A percentile compares a stretch with the other conserved stretches of the same genome.
phyloP scores from a whole-genome alignment of 2,888 invertebrate genomes.

The Ochlodes sylvanus region DNA sequence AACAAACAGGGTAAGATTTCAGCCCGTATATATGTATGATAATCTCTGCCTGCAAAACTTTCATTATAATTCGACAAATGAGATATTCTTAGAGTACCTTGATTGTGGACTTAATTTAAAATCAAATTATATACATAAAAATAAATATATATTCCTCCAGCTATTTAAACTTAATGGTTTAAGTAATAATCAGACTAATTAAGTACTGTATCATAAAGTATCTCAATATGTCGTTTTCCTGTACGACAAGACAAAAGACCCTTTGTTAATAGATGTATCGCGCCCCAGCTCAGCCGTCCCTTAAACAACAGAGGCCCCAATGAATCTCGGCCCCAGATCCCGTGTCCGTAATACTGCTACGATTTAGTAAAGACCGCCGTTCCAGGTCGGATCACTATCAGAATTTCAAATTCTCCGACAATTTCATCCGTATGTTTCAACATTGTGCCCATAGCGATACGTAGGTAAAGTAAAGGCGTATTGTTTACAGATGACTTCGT shows the following conservation, averaged over 20 bases:
- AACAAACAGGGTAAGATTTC: too few relatives aligned
- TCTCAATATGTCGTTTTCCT: neutral
- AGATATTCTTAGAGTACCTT: too few relatives aligned
- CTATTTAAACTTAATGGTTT: too few relatives aligned
- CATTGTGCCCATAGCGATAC: neutral
- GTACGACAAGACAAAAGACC: neutral
- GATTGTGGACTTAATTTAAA: too few relatives aligned
- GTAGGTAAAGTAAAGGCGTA: too few relatives aligned
- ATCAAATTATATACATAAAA: too few relatives aligned
- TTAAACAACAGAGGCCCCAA: constrained; percentile 14
- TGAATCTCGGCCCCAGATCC: constrained; percentile 19
- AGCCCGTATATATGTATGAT: too few relatives aligned
- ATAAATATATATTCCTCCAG: too few relatives aligned
- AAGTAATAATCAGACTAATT: too few relatives aligned
- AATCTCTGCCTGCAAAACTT: too few relatives aligned
- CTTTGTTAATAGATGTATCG: constrained; percentile 8
- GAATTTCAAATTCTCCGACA: constrained; percentile 14
- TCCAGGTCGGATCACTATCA: constrained; percentile 3
- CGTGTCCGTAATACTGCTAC: constrained; percentile 9
- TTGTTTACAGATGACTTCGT: too few relatives aligned
- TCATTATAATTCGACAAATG: too few relatives aligned
- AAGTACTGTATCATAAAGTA: neutral
- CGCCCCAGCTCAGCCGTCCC: neutral
- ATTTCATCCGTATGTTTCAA: neutral
- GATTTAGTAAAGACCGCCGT: constrained; percentile 10